phyloP scores from a whole-genome alignment of 2,888 invertebrate species.

The Andrena flavipes region DNA sequence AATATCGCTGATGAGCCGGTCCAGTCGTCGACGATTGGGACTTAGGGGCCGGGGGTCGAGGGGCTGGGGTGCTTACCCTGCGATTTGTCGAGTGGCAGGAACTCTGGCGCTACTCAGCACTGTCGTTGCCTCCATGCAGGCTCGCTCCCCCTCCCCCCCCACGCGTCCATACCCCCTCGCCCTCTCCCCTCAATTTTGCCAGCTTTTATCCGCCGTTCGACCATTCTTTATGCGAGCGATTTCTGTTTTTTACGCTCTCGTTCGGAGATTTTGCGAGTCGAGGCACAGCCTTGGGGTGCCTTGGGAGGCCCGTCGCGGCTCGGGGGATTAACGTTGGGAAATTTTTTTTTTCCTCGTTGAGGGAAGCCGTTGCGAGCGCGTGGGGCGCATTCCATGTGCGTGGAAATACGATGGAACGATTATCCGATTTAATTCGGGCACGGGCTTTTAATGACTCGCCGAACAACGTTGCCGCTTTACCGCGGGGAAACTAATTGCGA shows the following conservation, averaged over 20 bases:
- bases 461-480: slow-evolving; percentile 26
- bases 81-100: slow-evolving; percentile 74
- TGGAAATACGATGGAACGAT: slow-evolving; percentile 24
- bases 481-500: neutral
- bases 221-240: slow-evolving; percentile 53
- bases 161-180: neutral
- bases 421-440: slow-evolving; percentile 55
- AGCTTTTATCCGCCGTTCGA: slow-evolving; percentile 50
- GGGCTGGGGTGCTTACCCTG: slow-evolving; percentile 68
- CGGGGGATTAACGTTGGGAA: slow-evolving; percentile 43
- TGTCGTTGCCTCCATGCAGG: slow-evolving; percentile 35
- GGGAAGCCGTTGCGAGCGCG: slow-evolving; percentile 48
- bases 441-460: slow-evolving; percentile 39
- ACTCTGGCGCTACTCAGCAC: slow-evolving; percentile 62
- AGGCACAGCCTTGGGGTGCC: slow-evolving; percentile 22
- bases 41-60: slow-evolving; percentile 44
- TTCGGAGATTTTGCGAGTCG: slow-evolving; percentile 23
- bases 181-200: neutral
- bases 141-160: neutral
- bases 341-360: slow-evolving; percentile 10
- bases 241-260: slow-evolving; percentile 48
- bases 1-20: slow-evolving; percentile 80
- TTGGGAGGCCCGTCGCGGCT: slow-evolving; percentile 27
- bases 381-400: slow-evolving; percentile 23
- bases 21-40: slow-evolving; percentile 66